These are phyloP conservation scores for Apotomis turbidana DNA, from an alignment of 2,888 invertebrate species.

Conservation along the genomic window DNA sequence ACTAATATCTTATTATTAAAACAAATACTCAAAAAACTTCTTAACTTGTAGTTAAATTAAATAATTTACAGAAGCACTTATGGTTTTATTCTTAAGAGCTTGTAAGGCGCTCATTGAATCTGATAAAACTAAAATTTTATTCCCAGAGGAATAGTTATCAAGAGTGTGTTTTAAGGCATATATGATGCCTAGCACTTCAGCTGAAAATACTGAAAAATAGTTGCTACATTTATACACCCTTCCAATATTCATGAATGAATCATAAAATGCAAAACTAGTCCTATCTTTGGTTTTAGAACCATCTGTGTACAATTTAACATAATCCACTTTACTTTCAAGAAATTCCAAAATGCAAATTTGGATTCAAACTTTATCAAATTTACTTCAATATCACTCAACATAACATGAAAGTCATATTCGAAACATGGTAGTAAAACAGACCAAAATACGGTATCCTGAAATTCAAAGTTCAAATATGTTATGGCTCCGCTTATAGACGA, in stretches of 20 bases:
- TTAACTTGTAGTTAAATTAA: background rate
- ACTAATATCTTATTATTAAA: background rate
- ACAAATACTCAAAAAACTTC: background rate
- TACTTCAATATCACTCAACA: background rate
- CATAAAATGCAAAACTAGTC: conserved; percentile 4
- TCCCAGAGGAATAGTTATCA: background rate
- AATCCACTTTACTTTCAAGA: background rate
- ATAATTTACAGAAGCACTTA: background rate
- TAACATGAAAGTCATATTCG: background rate
- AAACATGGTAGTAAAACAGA: background rate
- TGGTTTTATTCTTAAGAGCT: background rate
- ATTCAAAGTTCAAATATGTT: background rate
- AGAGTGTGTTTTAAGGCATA: background rate
- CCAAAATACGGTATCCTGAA: background rate
- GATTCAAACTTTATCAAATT: background rate
- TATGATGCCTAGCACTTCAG: background rate
- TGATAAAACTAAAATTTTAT: background rate
- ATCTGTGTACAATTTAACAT: conserved; percentile 1
- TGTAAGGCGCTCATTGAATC: background rate
- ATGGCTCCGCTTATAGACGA: background rate
- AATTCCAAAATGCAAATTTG: background rate
- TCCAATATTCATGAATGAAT: background rate
- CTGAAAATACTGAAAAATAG: background rate
- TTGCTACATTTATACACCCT: background rate
- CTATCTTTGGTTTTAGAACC: background rate